Conservation (phyloP, 2,113 vertebrate genomes). For the Meleagris gallopavo region DNA sequence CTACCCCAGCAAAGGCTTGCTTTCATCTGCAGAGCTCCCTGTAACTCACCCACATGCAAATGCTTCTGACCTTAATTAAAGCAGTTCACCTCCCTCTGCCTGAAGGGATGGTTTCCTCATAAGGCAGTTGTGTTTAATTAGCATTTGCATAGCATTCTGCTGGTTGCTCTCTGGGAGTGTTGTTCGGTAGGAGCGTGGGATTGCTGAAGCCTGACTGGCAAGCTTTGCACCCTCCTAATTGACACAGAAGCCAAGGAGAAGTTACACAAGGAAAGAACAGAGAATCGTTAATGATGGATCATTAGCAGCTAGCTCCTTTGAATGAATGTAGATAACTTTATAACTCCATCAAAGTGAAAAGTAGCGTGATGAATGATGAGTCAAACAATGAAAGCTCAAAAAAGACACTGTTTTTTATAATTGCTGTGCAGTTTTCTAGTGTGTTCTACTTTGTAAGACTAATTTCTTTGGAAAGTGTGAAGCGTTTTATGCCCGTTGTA, state of each 20-base stretch:
- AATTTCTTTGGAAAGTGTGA: slow-evolving; percentile 52
- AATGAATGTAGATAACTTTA: slow-evolving; percentile 74
- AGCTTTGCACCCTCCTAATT: slow-evolving; percentile 67
- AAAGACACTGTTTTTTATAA: slow-evolving; percentile 63
- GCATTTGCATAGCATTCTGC: slow-evolving; percentile 72
- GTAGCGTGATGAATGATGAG: slow-evolving; percentile 64
- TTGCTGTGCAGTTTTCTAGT: slow-evolving; percentile 62
- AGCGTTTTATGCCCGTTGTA: slow-evolving; percentile 42
- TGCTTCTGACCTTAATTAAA: slow-evolving; percentile 71
- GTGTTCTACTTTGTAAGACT: slow-evolving; percentile 61
- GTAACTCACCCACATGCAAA: slow-evolving; percentile 63
- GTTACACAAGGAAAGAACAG: slow-evolving; percentile 72
- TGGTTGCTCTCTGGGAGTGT: slow-evolving; percentile 58
- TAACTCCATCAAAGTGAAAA: slow-evolving; percentile 70
- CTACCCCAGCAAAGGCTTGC: neutral
- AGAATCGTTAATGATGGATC: slow-evolving; percentile 69
- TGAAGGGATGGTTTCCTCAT: slow-evolving; percentile 68
- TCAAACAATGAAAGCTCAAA: slow-evolving; percentile 60
- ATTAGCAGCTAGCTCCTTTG: slow-evolving; percentile 69
- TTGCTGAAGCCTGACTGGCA: slow-evolving; percentile 73
- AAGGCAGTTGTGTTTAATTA: slow-evolving; percentile 74
- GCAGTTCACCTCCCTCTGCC: slow-evolving; percentile 67
- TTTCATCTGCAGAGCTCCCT: slow-evolving; percentile 13
- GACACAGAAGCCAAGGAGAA: slow-evolving; percentile 70
- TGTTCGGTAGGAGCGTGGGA: slow-evolving; percentile 65